Evolutionary conservation across 2,113 vertebrate genomes (phyloP).

Genomic region (Otus sunia): DNA sequence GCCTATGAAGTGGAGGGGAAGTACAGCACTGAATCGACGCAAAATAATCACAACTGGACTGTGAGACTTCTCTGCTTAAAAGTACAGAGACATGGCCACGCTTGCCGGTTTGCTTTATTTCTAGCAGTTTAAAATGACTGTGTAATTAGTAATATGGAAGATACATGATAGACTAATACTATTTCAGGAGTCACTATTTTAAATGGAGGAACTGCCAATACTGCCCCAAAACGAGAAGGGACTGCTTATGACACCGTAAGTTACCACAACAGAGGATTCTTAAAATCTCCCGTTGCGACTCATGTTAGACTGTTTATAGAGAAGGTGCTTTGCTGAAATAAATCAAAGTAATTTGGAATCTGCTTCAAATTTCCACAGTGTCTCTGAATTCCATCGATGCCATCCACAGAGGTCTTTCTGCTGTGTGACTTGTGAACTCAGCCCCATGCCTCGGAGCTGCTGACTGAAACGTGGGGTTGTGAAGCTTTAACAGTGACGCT

Average conservation of each 20-base stretch:
- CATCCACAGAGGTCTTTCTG: not conserved
- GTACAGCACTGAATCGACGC: not conserved
- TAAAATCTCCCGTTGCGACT: not conserved
- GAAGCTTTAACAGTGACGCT: not conserved
- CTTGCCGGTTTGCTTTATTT: not conserved
- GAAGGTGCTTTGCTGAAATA: not conserved
- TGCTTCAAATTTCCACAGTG: not conserved
- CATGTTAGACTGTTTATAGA: not conserved
- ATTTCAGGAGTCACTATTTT: not conserved
- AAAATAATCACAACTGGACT: not conserved
- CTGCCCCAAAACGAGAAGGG: not conserved
- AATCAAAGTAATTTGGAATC: not conserved
- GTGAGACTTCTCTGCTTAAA: not conserved
- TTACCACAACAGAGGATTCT: not conserved
- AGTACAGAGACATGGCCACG: not conserved
- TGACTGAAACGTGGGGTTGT: accelerated
- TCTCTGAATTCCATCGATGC: not conserved
- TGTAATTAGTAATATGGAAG: not conserved
- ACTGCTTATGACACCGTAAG: not conserved
- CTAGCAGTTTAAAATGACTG: not conserved
- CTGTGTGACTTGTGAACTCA: not conserved
- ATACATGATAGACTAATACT: not conserved
- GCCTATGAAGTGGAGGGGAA: not conserved
- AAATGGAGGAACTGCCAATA: not conserved
- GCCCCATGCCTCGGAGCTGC: not conserved